phyloP scores from a whole-genome alignment of 2,113 vertebrate genomes.

The Riparia riparia region DNA sequence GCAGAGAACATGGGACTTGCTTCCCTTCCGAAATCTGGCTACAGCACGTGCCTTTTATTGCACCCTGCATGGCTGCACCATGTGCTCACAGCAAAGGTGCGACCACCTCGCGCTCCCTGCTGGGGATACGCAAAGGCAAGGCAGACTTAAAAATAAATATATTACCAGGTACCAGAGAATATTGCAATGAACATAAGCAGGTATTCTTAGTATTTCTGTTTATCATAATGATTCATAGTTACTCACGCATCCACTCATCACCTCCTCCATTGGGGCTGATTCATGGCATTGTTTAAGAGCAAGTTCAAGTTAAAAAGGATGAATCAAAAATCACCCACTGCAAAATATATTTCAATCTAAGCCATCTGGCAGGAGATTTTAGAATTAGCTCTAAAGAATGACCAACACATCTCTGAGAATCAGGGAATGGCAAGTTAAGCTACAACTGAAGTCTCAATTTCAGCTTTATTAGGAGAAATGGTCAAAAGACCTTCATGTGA shows the following conservation, averaged over 20 bases:
- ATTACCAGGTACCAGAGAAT: constrained; percentile 4
- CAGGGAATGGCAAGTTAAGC: constrained; percentile 3
- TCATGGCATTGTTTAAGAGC: constrained; percentile 66
- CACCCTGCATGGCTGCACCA: rapidly evolving
- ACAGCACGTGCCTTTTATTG: background rate
- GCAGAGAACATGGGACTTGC: background rate
- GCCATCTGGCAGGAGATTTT: constrained; percentile 53
- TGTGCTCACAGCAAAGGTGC: background rate
- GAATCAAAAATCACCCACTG: constrained; percentile 64
- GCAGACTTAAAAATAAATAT: background rate
- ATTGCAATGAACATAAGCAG: constrained; percentile 37
- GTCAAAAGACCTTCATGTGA: background rate
- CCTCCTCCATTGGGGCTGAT: constrained; percentile 69
- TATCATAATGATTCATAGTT: constrained; percentile 68
- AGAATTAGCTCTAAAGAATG: constrained; percentile 32
- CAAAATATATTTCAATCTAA: constrained; percentile 59
- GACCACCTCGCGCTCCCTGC: background rate
- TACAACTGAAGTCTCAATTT: background rate
- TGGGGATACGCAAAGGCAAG: background rate
- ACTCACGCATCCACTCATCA: constrained; percentile 66
- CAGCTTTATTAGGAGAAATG: background rate
- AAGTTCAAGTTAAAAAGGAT: constrained; percentile 60
- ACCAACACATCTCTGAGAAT: background rate
- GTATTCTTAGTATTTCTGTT: constrained; percentile 70
- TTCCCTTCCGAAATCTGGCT: background rate